Evolutionary conservation across 2,888 invertebrate species (phyloP), one percentile per base, ranked within the genome.

Genomic region (Callimorpha dominula): DNA sequence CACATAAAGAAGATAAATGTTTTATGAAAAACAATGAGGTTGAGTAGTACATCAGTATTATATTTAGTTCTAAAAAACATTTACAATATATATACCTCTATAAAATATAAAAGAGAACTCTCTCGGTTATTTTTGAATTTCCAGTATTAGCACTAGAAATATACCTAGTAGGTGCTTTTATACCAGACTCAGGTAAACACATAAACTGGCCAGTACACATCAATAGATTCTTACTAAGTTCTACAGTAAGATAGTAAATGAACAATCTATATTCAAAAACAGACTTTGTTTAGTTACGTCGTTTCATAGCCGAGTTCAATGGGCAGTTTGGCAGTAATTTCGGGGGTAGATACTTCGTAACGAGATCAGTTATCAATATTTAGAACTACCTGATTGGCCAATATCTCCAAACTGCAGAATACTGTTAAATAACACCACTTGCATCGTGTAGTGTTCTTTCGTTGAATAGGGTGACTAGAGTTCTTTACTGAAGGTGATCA

Each of bases 1-100:
- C 12, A 65, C 57, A 54, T 54, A 65, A 65, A 68, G 17, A 72
- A 68, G 68, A 63, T 68, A 46, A 68, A 52, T 62, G 40, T 62
- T 54, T 46, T 5, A 40, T 52, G 12, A 40, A 62, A 43, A 31
- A 54, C 12, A 66, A 67, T 57, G 12, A 40, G 3, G 46, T 65
- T 46, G 6, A 12, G 54, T 43, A 12, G 54, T 43, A 15, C 46
- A 65, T 46, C 65, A 15, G 9, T 70, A 62, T 64, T 49, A 40
- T 46, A 1, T 9, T 15, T 60, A 7, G 46, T 31, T 15, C 15
- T 17, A 31, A 31, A 9, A 65, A 49, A 65, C 15, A 65, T 49
- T 49, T 49, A 15, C 49, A 49, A 31, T 31, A 49, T 31, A 65
- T 15, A 49, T 31, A 31, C 15, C 31, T 46, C 20, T 14, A 14